Conservation (phyloP, 2,797 vertebrate species). For the Chloroceryle amazona region DNA sequence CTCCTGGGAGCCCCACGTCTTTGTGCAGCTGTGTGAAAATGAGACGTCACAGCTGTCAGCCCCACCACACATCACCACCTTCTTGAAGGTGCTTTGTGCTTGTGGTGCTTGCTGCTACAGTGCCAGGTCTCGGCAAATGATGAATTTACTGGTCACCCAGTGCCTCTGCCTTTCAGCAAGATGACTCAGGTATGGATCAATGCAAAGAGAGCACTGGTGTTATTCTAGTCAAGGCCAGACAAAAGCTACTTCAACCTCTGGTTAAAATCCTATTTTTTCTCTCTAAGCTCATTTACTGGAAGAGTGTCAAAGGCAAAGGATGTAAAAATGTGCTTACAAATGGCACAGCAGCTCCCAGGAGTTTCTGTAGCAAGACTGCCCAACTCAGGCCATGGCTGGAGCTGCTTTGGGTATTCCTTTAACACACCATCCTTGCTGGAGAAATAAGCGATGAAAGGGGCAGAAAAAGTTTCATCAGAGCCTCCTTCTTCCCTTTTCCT, state of each 20-base stretch:
- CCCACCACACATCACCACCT: neutral
- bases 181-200: neutral
- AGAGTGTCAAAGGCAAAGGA: neutral
- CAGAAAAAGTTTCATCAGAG: neutral
- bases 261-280: constrained; percentile 12
- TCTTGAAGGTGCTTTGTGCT: neutral
- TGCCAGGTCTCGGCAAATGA: neutral
- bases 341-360: neutral
- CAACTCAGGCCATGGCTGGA: neutral
- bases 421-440: neutral
- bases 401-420: neutral
- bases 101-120: neutral
- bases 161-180: neutral
- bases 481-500: neutral
- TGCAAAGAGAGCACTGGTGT: rapidly evolving
- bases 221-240: neutral
- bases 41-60: rapidly evolving
- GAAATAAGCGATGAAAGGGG: neutral
- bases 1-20: rapidly evolving
- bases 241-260: neutral
- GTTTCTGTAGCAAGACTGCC: neutral
- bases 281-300: constrained; percentile 1
- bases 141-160: neutral
- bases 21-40: neutral
- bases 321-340: constrained; percentile 4